Conservation (phyloP, 1,140 invertebrate genomes). For the Trachymyrmex septentrionalis region DNA sequence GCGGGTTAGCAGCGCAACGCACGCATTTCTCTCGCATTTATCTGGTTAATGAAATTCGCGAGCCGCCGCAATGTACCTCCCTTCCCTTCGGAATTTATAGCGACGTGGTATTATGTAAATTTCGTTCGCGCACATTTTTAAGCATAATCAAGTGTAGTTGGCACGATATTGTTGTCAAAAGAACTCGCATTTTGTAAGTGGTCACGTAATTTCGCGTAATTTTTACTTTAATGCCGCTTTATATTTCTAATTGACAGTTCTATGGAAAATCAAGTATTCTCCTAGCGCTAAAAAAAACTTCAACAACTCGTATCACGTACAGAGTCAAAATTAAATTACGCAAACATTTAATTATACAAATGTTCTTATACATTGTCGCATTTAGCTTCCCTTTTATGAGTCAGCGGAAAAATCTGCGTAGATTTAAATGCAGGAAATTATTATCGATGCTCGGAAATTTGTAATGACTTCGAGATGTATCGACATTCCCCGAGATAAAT, state of each 20-base stretch:
- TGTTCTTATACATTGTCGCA: not conserved
- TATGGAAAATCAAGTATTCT: not conserved
- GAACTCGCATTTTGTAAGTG: not conserved
- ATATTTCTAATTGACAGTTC: slow-evolving; percentile 18
- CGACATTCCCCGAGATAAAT: slow-evolving; percentile 50
- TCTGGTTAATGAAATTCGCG: slow-evolving; percentile 74
- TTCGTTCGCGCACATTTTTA: slow-evolving; percentile 71
- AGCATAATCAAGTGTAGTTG: slow-evolving; percentile 48
- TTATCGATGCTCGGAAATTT: slow-evolving; percentile 26
- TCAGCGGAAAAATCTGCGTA: not conserved
- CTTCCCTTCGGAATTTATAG: slow-evolving; percentile 60
- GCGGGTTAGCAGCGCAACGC: slow-evolving; percentile 5
- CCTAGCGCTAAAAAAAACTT: not conserved
- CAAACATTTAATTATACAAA: not conserved
- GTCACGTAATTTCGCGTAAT: slow-evolving; percentile 22
- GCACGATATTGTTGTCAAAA: slow-evolving; percentile 41
- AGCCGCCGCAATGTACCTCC: not conserved
- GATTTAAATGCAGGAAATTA: not conserved
- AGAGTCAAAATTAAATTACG: not conserved
- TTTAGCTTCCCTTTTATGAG: not conserved
- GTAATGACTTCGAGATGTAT: slow-evolving; percentile 27
- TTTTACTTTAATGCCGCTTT: not conserved
- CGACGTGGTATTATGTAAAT: slow-evolving; percentile 74
- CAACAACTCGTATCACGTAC: not conserved
- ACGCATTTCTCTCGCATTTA: slow-evolving; percentile 66